Evolutionary conservation across 1,140 invertebrate species (phyloP).

Genomic region (Diabrotica virgifera): DNA sequence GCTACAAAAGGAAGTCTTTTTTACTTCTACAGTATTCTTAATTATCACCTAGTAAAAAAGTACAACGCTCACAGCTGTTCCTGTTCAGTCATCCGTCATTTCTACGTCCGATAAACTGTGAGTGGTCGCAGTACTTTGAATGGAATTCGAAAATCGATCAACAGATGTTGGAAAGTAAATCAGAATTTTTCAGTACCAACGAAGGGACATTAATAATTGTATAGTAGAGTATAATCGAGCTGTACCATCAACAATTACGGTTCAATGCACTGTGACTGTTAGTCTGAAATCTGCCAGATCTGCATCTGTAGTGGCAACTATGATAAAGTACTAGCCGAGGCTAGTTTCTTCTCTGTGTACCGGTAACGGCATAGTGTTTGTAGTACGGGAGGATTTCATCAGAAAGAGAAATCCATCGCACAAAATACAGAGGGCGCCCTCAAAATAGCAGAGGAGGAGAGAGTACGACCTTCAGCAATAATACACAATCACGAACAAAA

Average conservation of each 20-base stretch:
- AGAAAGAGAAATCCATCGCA: neutral
- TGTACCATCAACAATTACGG: constrained; percentile 34
- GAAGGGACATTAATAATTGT: constrained; percentile 21
- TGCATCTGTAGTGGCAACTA: constrained; percentile 34
- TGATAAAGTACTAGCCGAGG: constrained; percentile 30
- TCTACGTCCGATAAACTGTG: too few species aligned
- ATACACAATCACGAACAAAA: too few species aligned
- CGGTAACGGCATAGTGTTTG: constrained; percentile 25
- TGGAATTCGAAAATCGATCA: constrained; percentile 23
- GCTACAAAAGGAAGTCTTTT: too few species aligned
- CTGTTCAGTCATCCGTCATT: too few species aligned
- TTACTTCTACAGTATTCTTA: too few species aligned
- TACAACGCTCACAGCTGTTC: too few species aligned
- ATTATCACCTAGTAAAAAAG: too few species aligned
- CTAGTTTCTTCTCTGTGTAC: constrained; percentile 20
- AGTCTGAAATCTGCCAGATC: constrained; percentile 36
- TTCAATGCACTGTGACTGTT: constrained; percentile 31
- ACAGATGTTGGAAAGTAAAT: constrained; percentile 20
- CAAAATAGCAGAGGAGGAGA: neutral
- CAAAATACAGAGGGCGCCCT: neutral
- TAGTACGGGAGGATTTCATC: neutral
- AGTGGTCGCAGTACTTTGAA: too few species aligned
- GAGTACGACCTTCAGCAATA: neutral
- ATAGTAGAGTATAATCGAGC: constrained; percentile 27
- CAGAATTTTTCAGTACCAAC: constrained; percentile 14